These are phyloP conservation scores for Neosalanx taihuensis DNA, from an alignment of 2,797 vertebrate species.

Conservation along the genomic window DNA sequence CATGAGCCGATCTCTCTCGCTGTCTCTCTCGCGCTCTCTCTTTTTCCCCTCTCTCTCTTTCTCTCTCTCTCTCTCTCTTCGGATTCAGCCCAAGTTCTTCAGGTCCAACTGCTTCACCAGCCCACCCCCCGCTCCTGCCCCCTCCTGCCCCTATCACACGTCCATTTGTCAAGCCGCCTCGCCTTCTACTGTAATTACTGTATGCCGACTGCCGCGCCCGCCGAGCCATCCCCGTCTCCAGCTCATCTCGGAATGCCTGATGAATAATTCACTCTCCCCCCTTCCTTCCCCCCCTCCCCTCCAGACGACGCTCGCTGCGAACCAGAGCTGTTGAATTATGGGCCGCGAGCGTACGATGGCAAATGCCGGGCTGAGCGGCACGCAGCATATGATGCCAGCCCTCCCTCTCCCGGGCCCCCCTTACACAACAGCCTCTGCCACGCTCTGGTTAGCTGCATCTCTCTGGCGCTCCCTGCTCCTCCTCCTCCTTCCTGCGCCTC, in stretches of 20 bases:
- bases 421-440: conserved; percentile 51
- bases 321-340: conserved; percentile 21
- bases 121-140: conserved; percentile 40
- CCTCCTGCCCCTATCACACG: conserved; percentile 28
- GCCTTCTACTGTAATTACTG: conserved; percentile 33
- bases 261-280: conserved; percentile 46
- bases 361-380: conserved; percentile 14
- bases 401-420: conserved; percentile 50
- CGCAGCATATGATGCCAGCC: conserved; percentile 47
- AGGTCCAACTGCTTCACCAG: conserved; percentile 36
- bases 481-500: conserved; percentile 28
- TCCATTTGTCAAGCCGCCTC: conserved; percentile 10
- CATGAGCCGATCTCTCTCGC: conserved; percentile 20
- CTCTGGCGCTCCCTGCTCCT: conserved; percentile 37
- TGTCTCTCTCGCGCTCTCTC: background rate
- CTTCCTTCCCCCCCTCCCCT: background rate
- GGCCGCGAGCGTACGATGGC: conserved; percentile 19
- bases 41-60: background rate
- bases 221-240: background rate
- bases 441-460: too few relatives aligned
- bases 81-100: background rate
- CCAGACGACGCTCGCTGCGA: conserved; percentile 20
- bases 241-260: conserved; percentile 31
- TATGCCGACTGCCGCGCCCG: background rate
- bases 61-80: background rate